phyloP scores from a whole-genome alignment of 2,888 invertebrate genomes.

The Venusia cambrica region DNA sequence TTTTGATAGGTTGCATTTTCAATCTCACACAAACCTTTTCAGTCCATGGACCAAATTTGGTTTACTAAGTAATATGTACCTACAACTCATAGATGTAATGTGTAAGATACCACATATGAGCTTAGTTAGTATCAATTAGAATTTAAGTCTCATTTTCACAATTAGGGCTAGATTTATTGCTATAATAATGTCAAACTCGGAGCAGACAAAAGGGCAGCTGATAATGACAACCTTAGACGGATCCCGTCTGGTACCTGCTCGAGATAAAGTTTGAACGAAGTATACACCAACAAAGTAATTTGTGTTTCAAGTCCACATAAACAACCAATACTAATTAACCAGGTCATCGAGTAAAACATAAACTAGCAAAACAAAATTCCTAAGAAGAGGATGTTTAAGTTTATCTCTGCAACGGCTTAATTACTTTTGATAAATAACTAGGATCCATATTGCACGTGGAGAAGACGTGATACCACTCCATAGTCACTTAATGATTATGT shows the following conservation, averaged over 20 bases:
- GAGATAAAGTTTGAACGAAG: conserved; percentile 5
- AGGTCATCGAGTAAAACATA: conserved; percentile 15
- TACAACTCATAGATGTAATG: too few species aligned
- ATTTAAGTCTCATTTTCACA: too few species aligned
- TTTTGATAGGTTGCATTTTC: too few species aligned
- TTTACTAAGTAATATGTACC: too few species aligned
- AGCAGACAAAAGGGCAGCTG: conserved; percentile 28
- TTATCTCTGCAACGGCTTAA: conserved; percentile 15
- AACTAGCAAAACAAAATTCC: conserved; percentile 12
- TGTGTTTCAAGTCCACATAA: conserved; percentile 7
- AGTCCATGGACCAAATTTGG: too few species aligned
- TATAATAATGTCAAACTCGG: conserved; percentile 14
- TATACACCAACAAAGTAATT: conserved; percentile 10
- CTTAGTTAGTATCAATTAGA: too few species aligned
- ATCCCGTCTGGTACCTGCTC: conserved; percentile 16
- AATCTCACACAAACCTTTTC: too few species aligned
- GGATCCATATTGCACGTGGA: background rate
- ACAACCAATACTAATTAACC: too few species aligned
- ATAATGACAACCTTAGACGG: conserved; percentile 30
- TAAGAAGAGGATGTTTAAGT: conserved; percentile 10
- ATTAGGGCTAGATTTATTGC: too few species aligned
- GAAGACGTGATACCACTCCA: too few species aligned
- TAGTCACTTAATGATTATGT: too few species aligned
- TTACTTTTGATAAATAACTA: conserved; percentile 3
- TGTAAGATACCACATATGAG: too few species aligned